These are phyloP conservation scores for Masnerella sp. DNA, from an alignment of 2,888 invertebrate genomes.

Conservation along the genomic window DNA sequence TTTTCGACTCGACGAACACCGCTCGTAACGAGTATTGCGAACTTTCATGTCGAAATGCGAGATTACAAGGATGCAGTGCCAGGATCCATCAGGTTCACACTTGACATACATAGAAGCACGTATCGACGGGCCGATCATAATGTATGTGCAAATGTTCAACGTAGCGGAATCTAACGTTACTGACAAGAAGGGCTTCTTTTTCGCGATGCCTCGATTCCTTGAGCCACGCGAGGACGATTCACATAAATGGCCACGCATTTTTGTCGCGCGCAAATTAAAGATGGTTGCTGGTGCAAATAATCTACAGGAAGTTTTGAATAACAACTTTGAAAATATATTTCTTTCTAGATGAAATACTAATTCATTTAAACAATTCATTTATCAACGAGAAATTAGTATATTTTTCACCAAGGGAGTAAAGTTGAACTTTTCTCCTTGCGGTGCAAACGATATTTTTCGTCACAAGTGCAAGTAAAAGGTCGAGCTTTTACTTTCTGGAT, in stretches of 20 bases:
- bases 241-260: conserved; percentile 10
- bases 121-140: conserved; percentile 72
- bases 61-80: conserved; percentile 63
- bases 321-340: no score
- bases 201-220: conserved; percentile 52
- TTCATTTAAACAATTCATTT: no score
- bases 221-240: conserved; percentile 17
- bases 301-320: not conserved
- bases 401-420: no score
- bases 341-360: no score
- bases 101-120: conserved; percentile 65
- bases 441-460: no score
- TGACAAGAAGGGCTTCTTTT: conserved; percentile 68
- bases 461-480: no score
- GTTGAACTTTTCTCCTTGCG: no score
- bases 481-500: no score
- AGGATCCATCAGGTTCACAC: conserved; percentile 65
- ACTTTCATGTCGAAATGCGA: conserved; percentile 64
- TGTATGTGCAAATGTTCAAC: conserved; percentile 71
- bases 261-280: conserved; percentile 7
- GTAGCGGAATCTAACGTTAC: conserved; percentile 62
- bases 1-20: conserved; percentile 47
- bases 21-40: conserved; percentile 59
- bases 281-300: no score
- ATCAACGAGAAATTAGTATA: no score